These are phyloP conservation scores for Digitonthophagus gazella DNA, from an alignment of 2,888 invertebrate genomes.

Conservation along the genomic window DNA sequence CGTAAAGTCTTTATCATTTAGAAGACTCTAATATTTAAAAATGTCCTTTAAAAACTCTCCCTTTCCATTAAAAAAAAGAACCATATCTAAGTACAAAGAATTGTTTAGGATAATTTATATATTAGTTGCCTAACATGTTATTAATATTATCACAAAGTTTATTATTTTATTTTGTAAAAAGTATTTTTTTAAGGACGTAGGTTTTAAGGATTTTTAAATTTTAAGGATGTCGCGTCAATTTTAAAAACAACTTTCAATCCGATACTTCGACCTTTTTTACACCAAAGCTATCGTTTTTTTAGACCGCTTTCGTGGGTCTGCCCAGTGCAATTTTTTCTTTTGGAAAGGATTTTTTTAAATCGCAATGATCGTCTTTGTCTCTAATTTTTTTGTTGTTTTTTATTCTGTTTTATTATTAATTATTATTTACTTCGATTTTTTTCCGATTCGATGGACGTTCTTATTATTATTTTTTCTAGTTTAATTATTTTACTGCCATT, in stretches of 20 bases:
- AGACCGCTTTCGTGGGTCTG: slow-evolving; percentile 23
- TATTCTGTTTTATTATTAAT: too few relatives aligned
- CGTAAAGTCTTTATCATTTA: slow-evolving; percentile 27
- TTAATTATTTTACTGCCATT: not conserved
- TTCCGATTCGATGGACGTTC: too few relatives aligned
- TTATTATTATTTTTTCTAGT: not conserved
- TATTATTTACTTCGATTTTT: too few relatives aligned
- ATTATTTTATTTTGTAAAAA: slow-evolving; percentile 27
- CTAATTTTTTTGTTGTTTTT: slow-evolving; percentile 14
- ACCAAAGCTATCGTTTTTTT: slow-evolving; percentile 28
- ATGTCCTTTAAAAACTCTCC: slow-evolving; percentile 2
- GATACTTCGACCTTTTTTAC: slow-evolving; percentile 25
- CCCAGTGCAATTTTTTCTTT: slow-evolving; percentile 28
- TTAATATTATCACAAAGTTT: slow-evolving; percentile 27
- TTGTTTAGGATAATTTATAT: slow-evolving; percentile 27
- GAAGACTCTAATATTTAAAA: slow-evolving; percentile 25
- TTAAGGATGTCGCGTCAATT: slow-evolving; percentile 11
- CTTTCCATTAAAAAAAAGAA: too few relatives aligned
- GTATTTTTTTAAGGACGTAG: not conserved
- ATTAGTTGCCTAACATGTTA: slow-evolving; percentile 22
- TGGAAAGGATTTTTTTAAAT: not conserved
- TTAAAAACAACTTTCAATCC: slow-evolving; percentile 1
- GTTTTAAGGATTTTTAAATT: slow-evolving; percentile 17
- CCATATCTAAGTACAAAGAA: slow-evolving; percentile 31
- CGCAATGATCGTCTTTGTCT: slow-evolving; percentile 19